These are phyloP conservation scores for Andrena cerasifolii DNA, from an alignment of 1,140 invertebrate species.

Conservation along the genomic window DNA sequence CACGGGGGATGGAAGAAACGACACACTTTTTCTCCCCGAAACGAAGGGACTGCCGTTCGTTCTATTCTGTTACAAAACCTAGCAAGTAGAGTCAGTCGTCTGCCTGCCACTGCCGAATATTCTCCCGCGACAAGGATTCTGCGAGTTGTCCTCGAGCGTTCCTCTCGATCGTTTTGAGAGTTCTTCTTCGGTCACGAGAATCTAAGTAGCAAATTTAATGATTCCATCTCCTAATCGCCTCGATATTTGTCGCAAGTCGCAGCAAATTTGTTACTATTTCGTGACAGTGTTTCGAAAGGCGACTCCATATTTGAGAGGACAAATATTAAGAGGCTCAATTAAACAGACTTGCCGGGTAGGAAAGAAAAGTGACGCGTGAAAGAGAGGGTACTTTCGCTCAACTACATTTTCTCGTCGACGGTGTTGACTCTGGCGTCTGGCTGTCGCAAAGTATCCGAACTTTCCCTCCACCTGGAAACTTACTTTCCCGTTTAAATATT, in stretches of 20 bases:
- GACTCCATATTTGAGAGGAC: neutral
- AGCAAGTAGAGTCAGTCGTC: neutral
- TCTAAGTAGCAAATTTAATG: no score
- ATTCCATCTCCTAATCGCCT: no score
- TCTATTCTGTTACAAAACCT: neutral
- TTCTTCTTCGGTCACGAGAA: no score
- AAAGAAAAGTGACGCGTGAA: constrained; percentile 38
- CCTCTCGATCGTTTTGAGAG: neutral
- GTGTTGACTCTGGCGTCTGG: constrained; percentile 51
- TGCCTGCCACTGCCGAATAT: neutral
- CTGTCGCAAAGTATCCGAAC: constrained; percentile 47
- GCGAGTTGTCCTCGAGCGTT: neutral
- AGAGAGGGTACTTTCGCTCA: neutral
- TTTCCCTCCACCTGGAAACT: constrained; percentile 22
- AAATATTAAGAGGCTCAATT: constrained; percentile 45
- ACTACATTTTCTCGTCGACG: constrained; percentile 25
- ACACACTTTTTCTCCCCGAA: constrained; percentile 26
- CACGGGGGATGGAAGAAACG: constrained; percentile 21
- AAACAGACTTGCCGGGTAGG: constrained; percentile 1
- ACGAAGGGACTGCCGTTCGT: no score
- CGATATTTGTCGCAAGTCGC: neutral
- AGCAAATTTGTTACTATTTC: neutral
- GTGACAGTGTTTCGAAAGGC: neutral
- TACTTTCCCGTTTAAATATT: constrained; percentile 67
- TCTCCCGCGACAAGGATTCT: neutral